These are phyloP conservation scores for Campoletis raptor DNA, from an alignment of 2,888 invertebrate genomes.

Conservation along the genomic window DNA sequence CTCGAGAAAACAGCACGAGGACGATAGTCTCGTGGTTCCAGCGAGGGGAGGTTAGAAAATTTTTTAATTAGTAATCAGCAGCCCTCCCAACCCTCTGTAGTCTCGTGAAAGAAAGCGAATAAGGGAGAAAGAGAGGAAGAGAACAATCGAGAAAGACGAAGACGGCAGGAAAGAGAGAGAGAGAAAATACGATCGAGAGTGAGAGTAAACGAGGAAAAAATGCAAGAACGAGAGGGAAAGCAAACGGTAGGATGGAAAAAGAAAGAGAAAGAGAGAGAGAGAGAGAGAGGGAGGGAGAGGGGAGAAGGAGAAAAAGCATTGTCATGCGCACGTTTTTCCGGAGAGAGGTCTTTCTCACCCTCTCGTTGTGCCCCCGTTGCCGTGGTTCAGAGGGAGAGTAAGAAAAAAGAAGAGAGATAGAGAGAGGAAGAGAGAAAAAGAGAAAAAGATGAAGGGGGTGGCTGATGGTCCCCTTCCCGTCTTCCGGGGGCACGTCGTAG, in stretches of 20 bases:
- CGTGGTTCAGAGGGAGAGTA: constrained; percentile 11
- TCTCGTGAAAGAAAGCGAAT: constrained; percentile 36
- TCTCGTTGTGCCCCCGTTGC: constrained; percentile 65
- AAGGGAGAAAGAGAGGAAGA: constrained; percentile 49
- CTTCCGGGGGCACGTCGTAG: constrained; percentile 58
- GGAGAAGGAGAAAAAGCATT: constrained; percentile 81
- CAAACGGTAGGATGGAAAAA: constrained; percentile 67
- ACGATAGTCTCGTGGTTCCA: constrained; percentile 29
- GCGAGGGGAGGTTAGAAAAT: constrained; percentile 33
- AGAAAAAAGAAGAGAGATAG: constrained; percentile 34
- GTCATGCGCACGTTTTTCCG: constrained; percentile 85
- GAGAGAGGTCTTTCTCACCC: constrained; percentile 82
- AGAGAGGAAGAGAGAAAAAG: constrained; percentile 26
- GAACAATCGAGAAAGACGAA: constrained; percentile 48
- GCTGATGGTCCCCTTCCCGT: constrained; percentile 61
- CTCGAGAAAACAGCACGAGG: constrained; percentile 40
- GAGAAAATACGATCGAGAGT: constrained; percentile 59
- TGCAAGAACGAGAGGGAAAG: constrained; percentile 75
- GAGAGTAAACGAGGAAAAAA: constrained; percentile 67
- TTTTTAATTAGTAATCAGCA: constrained; percentile 83
- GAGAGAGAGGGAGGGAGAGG: constrained; percentile 51
- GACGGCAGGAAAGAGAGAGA: constrained; percentile 52
- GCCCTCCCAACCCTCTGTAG: constrained; percentile 73
- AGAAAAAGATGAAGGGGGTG: constrained; percentile 54
- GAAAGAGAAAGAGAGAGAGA: too few relatives aligned